These are phyloP conservation scores for Paedocypris micromegethes DNA, from an alignment of 2,797 vertebrate genomes.

Conservation along the genomic window DNA sequence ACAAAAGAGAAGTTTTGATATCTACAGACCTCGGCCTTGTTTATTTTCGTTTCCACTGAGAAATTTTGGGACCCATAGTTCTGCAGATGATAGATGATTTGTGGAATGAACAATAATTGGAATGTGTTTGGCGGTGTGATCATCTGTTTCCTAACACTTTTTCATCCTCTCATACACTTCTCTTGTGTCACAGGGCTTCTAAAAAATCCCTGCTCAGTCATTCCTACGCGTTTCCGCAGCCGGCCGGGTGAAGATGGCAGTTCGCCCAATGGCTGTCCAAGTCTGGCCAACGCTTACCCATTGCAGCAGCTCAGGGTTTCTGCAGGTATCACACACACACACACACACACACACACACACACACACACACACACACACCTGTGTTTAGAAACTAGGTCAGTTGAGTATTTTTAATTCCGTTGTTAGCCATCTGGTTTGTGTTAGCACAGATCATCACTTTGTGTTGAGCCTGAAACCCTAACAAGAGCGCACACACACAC, in stretches of 20 bases:
- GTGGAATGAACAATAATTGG: too few species aligned
- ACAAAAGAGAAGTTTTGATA: too few species aligned
- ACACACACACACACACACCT: neutral
- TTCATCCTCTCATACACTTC: conserved; percentile 19
- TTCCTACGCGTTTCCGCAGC: conserved; percentile 44
- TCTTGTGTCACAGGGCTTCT: conserved; percentile 53
- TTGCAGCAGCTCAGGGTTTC: conserved; percentile 50
- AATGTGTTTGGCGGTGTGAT: too few species aligned
- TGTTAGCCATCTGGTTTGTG: conserved; percentile 11
- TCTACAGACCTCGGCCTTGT: too few species aligned
- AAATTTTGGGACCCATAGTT: too few species aligned
- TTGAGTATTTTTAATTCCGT: conserved; percentile 6
- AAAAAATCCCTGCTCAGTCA: conserved; percentile 50
- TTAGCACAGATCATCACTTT: neutral
- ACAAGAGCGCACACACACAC: neutral
- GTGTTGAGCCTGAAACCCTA: too few species aligned
- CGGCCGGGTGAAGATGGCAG: conserved; percentile 31
- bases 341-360: too few species aligned
- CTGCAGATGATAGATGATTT: too few species aligned
- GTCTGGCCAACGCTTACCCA: conserved; percentile 47
- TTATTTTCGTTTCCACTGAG: too few species aligned
- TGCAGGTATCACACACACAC: conserved; percentile 47
- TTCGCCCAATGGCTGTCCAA: conserved; percentile 46
- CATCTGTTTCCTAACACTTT: too few species aligned
- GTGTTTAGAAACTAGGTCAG: neutral